Conservation (phyloP, 2,888 invertebrate genomes). For the Halictus quadricinctus region DNA sequence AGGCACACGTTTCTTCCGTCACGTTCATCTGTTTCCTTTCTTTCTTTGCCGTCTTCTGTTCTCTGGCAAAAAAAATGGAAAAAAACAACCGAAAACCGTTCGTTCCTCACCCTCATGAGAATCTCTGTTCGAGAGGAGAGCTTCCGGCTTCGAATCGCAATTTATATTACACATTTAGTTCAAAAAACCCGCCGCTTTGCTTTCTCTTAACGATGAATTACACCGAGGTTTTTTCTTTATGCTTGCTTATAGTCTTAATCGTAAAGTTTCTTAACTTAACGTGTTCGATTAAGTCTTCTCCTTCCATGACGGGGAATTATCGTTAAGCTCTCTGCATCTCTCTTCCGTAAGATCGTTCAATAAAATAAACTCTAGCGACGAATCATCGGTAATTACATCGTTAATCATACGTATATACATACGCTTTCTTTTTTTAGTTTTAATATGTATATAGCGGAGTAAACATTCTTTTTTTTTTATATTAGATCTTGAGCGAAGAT, state of each 20-base stretch:
- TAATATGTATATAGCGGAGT: constrained; percentile 78
- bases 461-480: constrained; percentile 63
- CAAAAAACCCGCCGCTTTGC: constrained; percentile 67
- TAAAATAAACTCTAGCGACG: constrained; percentile 81
- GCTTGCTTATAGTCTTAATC: constrained; percentile 62
- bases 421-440: constrained; percentile 69
- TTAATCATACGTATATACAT: constrained; percentile 79
- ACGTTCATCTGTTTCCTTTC: constrained; percentile 3
- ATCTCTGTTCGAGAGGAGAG: constrained; percentile 69
- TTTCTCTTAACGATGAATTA: constrained; percentile 75
- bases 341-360: constrained; percentile 73
- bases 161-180: constrained; percentile 79
- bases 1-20: constrained; percentile 41
- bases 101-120: constrained; percentile 53
- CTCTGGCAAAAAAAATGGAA: constrained; percentile 21
- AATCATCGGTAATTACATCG: constrained; percentile 80
- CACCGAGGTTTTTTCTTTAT: constrained; percentile 73
- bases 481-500: constrained; percentile 75
- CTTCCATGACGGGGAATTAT: constrained; percentile 78
- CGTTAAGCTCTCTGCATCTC: constrained; percentile 76
- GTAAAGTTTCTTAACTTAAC: constrained; percentile 62
- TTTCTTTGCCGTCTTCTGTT: constrained; percentile 23
- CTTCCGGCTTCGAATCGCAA: constrained; percentile 72
- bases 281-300: constrained; percentile 66
- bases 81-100: constrained; percentile 31